Evolutionary conservation across 2,113 vertebrate genomes (phyloP), one percentile per base, ranked within the genome.

Genomic region (Tachycineta bicolor): DNA sequence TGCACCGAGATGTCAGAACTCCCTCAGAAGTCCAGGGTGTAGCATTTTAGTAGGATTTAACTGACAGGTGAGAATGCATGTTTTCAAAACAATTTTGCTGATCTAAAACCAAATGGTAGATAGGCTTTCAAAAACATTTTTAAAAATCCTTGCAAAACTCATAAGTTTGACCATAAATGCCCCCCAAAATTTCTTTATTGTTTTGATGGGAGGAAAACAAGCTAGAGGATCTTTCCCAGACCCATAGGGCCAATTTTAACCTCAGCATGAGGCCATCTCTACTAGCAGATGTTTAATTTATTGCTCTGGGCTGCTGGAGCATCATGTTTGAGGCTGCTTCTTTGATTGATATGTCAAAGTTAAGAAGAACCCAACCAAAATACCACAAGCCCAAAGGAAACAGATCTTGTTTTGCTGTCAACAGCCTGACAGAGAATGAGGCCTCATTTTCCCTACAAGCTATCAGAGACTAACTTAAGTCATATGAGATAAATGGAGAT

Each of bases 391-490:
- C 33, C 83, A 89, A 86, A 95, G 80, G 91, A 96, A 95, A 81
- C 52, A 88, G 83, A 63, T 39, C 60, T 86, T 92, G 83, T 87
- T 95, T 96, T 96, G 63, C 90, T 96, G 82, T 95, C 94, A 95
- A 71, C 83, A 94, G 71, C 77, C 47, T 93, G 76, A 94, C 83
- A 91, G 74, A 44, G 59, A 39, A 22, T 58, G 80, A 92, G 95
- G 92, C 90, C 82, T 37, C 50, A 9, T 83, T 88, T 93, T 24
- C 78, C 82, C 96, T 63, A 37, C 47, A 50, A 94, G 92, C 84
- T 90, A 67, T 82, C 21, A 7, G 83, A 75, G 58, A 22, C 49
- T 83, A 76, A 80, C 53, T 90, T 69, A 86, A 82, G 89, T 33
- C 44, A 37, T 67, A 75, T 7, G 46, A 91, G 84, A 94, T 89